Evolutionary conservation across 2,888 invertebrate genomes (phyloP), one percentile per base, ranked within the genome.

Genomic region (Caenorhabditis imperialis): DNA sequence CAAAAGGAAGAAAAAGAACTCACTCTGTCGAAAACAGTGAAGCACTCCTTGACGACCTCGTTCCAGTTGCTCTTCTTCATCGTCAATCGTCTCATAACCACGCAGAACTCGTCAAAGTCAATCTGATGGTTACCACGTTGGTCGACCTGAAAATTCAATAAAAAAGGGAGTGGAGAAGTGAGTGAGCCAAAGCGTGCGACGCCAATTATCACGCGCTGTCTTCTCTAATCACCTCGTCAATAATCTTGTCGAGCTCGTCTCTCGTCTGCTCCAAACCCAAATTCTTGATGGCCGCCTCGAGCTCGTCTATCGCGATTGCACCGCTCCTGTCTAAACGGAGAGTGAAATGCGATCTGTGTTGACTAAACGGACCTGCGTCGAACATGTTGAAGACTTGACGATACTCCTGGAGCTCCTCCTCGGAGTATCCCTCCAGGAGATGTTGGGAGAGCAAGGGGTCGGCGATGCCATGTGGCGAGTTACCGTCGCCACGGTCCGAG

Each of bases 361-460:
- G n/a, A n/a, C 10, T 45, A 14, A 44, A 33, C 7, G 18, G 55
- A 84, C 84, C 83, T 23, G 86, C 78, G 61, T 86, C 86, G 60
- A 86, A 86, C 83, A 87, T 85, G 70, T 86, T 86, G 79, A 86
- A 86, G 38, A 86, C 85, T 69, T 86, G 86, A 45, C 86, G 77
- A 72, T 86, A 86, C 75, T 86, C 86, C 38, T 62, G 53, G 16
- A 86, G 80, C 54, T 86, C 86, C 50, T 85, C 86, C 27, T 84
- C 78, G 10, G 85, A 79, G 71, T 86, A 86, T 44, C 77, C 77
- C 25, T 79, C 82, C 14, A 81, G 74, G 8, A 71, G 42, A 44
- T 67, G 67, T 45, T 78, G 67, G 0, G 69, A 61, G 27, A 82
- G 63, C 12, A 80, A 57, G 8, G 81, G 80, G 23, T 72, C 69